Evolutionary conservation across 1,140 invertebrate genomes (phyloP), one percentile per base, ranked within the genome.

Genomic region (Drosophila bocqueti): DNA sequence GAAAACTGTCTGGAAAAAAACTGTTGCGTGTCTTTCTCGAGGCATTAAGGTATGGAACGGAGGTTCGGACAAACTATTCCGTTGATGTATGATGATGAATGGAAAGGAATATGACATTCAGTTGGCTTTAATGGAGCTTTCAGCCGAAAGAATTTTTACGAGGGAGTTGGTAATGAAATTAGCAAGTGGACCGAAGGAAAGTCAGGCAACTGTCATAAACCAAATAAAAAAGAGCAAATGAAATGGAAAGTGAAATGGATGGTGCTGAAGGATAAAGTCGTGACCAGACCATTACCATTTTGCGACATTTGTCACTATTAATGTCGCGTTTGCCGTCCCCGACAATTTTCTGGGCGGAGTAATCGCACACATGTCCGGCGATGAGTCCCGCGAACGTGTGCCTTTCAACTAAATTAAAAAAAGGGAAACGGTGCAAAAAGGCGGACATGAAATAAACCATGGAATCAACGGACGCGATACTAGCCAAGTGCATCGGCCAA

Each of bases 381-480:
- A 52, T 13, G 36, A 55, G 26, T 64, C 24, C 34, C 24, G 18
- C 43, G 38, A 38, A 72, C 54, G 68, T 72, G 65, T 29, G 46
- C 68, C 71, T 73, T 73, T 73, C 67, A 73, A 61, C 59, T 73
- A 61, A 59, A 73, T 73, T 73, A 73, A 73, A 73, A 73, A 73
- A 72, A 16, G 36, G 21, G 34, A 21, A 61, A 42, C 24, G 36
- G 43, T 3, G 36, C 31, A 59, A 60, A 50, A 42, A 26, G 24
- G 10, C 36, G 54, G 15, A 42, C 36, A 21, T 26, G 18, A 45
- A 68, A 52, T 40, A 43, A 36, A 45, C 38, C 66, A 26, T 45
- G 21, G 24, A 13, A 36, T 36, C 36, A 13, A 38, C 36, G 36
- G 36, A 38, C 7, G 36, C 11, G 36, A 42, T 58, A 72, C 68